A percentile compares a stretch with the other conserved stretches of the same genome.
Evolutionary conservation across 2,113 vertebrate species (phyloP).

Genomic region (Cyphomyrus plagiostoma): DNA sequence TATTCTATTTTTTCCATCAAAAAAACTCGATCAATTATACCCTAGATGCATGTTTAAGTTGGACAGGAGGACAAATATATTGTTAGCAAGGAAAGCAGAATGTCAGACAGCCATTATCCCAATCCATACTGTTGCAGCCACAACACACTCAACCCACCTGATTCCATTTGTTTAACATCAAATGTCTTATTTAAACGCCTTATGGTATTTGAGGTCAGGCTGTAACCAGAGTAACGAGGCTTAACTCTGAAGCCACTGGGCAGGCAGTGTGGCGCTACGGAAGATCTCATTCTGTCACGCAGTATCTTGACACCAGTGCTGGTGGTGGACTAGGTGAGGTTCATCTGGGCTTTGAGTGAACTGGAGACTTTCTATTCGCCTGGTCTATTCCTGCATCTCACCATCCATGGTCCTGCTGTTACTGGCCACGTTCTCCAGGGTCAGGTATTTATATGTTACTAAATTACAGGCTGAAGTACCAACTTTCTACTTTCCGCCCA

Average conservation of each 20-base stretch:
- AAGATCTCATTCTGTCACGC: neutral
- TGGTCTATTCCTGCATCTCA: neutral
- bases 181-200: neutral
- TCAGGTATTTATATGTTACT: slow-evolving; percentile 55
- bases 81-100: neutral
- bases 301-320: neutral
- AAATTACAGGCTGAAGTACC: slow-evolving; percentile 59
- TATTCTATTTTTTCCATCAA: neutral
- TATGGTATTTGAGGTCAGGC: neutral
- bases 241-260: neutral
- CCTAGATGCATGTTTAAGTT: neutral
- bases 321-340: neutral
- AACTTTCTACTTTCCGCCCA: slow-evolving; percentile 61
- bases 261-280: neutral
- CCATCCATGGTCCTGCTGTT: slow-evolving; percentile 32
- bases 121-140: neutral
- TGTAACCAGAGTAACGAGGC: neutral
- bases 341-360: neutral
- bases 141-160: neutral
- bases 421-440: slow-evolving; percentile 40
- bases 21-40: neutral
- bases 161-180: neutral
- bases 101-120: neutral
- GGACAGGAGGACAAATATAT: neutral
- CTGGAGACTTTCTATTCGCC: neutral